These are phyloP conservation scores for Armadillidium nasatum DNA, from an alignment of 1,140 invertebrate species.

Conservation along the genomic window DNA sequence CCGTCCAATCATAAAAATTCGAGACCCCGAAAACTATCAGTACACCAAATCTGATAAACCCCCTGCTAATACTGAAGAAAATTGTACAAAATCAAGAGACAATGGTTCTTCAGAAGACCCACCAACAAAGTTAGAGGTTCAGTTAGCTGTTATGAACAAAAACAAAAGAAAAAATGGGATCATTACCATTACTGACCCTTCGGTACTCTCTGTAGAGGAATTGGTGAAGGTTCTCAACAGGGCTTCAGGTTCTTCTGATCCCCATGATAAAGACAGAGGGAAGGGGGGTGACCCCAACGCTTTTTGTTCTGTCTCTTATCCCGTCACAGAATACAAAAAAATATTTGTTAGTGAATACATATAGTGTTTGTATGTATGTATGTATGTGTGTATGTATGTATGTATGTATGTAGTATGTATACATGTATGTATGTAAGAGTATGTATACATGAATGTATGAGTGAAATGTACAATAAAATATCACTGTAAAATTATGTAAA, in stretches of 20 bases:
- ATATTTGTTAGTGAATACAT: conserved; percentile 10
- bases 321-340: background rate
- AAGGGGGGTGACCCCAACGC: background rate
- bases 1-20: background rate
- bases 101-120: conserved; percentile 32
- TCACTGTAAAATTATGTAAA: no score
- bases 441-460: no score
- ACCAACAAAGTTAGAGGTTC: conserved; percentile 21
- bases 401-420: no score
- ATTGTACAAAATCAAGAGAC: conserved; percentile 34
- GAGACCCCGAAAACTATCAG: no score
- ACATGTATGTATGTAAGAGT: no score
- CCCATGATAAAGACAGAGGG: background rate
- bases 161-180: conserved; percentile 38
- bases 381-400: no score
- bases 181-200: conserved; percentile 42
- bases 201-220: conserved; percentile 41
- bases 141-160: conserved; percentile 41
- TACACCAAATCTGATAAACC: no score
- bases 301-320: background rate
- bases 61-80: no score
- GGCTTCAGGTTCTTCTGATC: conserved; percentile 23
- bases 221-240: conserved; percentile 42
- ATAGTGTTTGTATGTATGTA: background rate
- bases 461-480: no score